Base-by-base conservation (phyloP, 2,113 vertebrate genomes). In the Corydoras maculifer region DNA sequence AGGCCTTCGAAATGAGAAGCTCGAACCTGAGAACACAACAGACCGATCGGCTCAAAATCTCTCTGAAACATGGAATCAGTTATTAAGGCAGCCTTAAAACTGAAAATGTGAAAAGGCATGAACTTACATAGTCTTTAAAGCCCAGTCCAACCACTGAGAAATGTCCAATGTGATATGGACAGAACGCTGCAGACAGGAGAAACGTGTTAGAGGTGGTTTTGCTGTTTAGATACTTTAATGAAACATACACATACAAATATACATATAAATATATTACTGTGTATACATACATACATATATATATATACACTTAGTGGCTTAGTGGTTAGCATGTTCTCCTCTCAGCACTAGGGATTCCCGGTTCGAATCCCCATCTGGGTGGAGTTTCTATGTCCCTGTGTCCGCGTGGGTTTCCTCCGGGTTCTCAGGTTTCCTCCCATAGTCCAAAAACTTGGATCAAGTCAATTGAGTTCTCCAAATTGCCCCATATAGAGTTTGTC, bases 1-100 rank as follows among this genome's bases (percentile, higher is more conserved):
- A 98, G 88, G 67, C 96, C 96, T 69, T 98, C 94, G 77, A 98
- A 98, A 76, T 98, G 96, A 72, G 95, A 97, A 31, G 95, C 95
- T 85, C 91, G 92, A 62, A 98, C 86, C 96, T 98, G 82, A 89
- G 58, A 53, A 58, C 7, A 79, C 75, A 31, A 62, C 73, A 58
- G 14, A 51, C 4, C 3, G 71, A n/a, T 32, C 31, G 25, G 57
- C n/a, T 43, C 35, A 5, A 2, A 49, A 1, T 9, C 5, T 5
- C 29, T 5, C 2, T 14, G 1, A 25, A 54, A 11, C 3, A n/a
- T 3, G 58, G 1, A 60, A 25, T 0, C 30, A 2, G 3, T 1
- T 11, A 50, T 60, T 66, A 13, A 25, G 2, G 14, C 14, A 4
- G 35, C 54, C 54, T 29, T 10, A n/a, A 60, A 18, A 13, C 49